phyloP scores from a whole-genome alignment of 2,113 vertebrate species.

The Rhagologus leucostigma region DNA sequence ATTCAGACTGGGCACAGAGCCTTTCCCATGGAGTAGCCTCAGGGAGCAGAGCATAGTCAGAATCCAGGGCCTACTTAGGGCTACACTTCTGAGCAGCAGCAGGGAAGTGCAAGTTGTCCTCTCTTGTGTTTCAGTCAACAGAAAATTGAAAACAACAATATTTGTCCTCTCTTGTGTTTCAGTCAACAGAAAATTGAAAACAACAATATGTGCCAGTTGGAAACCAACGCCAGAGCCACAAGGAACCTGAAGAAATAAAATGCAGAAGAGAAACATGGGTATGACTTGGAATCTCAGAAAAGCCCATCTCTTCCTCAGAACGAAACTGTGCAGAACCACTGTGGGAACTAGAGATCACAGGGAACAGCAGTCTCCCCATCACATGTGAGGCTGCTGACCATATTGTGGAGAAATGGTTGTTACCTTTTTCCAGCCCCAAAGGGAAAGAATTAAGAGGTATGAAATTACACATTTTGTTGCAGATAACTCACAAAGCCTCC shows the following conservation, averaged over 20 bases:
- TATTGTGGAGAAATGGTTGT: not conserved
- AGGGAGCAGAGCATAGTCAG: not conserved
- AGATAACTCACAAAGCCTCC: conserved; percentile 6
- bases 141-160: not conserved
- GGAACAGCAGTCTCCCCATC: not conserved
- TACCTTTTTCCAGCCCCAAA: not conserved
- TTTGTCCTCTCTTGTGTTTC: not conserved
- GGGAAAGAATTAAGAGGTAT: not conserved
- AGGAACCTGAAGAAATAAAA: not conserved
- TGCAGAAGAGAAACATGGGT: not conserved
- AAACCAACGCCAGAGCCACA: not conserved
- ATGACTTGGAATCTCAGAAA: not conserved
- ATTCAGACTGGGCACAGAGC: not conserved
- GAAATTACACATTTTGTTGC: not conserved
- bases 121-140: not conserved
- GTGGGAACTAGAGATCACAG: not conserved
- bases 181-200: not conserved
- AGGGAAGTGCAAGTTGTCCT: not conserved
- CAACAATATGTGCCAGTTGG: not conserved
- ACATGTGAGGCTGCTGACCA: not conserved
- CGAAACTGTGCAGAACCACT: accelerated
- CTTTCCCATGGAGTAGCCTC: not conserved
- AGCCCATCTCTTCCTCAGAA: not conserved
- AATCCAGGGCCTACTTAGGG: not conserved
- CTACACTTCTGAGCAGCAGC: not conserved